Conservation (phyloP, 1,140 invertebrate genomes). For the Araneus ventricosus region DNA sequence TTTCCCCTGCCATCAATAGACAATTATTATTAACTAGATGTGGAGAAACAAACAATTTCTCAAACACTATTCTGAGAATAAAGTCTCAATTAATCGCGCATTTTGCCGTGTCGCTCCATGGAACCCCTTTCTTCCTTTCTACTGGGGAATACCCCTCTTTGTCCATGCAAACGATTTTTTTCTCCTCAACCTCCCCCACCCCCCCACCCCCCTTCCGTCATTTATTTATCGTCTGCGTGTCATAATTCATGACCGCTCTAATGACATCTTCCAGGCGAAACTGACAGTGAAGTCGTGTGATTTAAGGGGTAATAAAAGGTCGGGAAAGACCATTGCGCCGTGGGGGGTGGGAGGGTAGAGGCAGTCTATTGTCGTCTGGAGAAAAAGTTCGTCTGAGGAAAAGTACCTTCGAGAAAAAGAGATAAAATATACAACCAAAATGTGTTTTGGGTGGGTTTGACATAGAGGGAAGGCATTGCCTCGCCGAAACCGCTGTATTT, state of each 20-base stretch:
- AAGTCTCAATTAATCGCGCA: slow-evolving; percentile 9
- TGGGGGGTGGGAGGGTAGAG: slow-evolving; percentile 7
- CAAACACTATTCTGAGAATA: neutral
- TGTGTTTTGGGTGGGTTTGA: slow-evolving; percentile 1
- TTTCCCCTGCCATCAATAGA: neutral
- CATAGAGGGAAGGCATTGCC: neutral
- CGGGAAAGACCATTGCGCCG: slow-evolving; percentile 4
- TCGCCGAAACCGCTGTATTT: neutral
- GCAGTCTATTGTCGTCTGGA: slow-evolving; percentile 12
- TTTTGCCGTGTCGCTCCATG: neutral
- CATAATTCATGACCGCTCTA: slow-evolving; percentile 33
- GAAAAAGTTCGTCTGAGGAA: neutral
- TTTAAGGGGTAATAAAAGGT: slow-evolving; percentile 34
- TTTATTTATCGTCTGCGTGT: slow-evolving; percentile 21
- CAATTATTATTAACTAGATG: slow-evolving; percentile 20
- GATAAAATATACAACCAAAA: neutral
- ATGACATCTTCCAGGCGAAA: slow-evolving; percentile 25
- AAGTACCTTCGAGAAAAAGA: neutral
- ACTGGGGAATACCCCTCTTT: slow-evolving; percentile 18
- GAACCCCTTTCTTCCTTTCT: neutral
- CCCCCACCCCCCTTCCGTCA: neutral
- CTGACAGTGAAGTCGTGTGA: slow-evolving; percentile 32
- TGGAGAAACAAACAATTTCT: slow-evolving; percentile 4
- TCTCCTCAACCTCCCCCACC: neutral
- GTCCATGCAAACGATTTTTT: neutral